Evolutionary conservation across 2,888 invertebrate species (phyloP).

Genomic region (Sipha maydis): DNA sequence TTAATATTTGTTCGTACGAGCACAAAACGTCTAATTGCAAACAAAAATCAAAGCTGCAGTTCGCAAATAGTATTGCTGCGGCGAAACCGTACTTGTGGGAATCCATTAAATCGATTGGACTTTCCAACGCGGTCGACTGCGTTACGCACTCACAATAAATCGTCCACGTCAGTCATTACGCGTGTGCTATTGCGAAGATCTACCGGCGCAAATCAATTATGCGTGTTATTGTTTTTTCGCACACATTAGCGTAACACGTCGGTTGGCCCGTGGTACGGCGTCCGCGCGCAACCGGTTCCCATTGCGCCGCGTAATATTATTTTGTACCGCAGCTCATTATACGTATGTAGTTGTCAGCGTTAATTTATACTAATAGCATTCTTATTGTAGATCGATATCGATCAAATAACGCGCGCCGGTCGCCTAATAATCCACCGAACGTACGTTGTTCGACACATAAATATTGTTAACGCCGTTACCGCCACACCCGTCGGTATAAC

Average conservation of each 20-base stretch:
- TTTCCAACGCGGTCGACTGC: no score
- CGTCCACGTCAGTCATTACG: no score
- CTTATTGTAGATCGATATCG: conserved; percentile 17
- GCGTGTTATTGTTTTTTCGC: neutral
- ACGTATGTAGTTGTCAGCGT: conserved; percentile 12
- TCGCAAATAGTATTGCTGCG: no score
- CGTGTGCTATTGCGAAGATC: neutral
- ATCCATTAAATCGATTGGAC: no score
- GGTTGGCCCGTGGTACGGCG: neutral
- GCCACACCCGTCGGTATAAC: neutral
- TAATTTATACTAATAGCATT: conserved; percentile 32
- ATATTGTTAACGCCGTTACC: neutral
- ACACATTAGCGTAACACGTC: neutral
- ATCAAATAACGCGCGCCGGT: neutral
- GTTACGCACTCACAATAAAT: no score
- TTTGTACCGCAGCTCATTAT: no score
- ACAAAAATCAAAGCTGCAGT: no score
- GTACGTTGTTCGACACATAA: neutral
- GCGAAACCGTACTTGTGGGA: no score
- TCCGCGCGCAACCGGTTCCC: conserved; percentile 14
- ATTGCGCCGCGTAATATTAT: neutral
- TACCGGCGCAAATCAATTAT: no score
- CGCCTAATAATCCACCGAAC: neutral
- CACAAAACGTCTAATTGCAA: no score
- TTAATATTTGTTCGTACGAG: no score